A percentile compares a stretch with the other conserved stretches of the same genome.
Conservation (phyloP, 2,113 vertebrate species). For the Cheilinus undulatus region DNA sequence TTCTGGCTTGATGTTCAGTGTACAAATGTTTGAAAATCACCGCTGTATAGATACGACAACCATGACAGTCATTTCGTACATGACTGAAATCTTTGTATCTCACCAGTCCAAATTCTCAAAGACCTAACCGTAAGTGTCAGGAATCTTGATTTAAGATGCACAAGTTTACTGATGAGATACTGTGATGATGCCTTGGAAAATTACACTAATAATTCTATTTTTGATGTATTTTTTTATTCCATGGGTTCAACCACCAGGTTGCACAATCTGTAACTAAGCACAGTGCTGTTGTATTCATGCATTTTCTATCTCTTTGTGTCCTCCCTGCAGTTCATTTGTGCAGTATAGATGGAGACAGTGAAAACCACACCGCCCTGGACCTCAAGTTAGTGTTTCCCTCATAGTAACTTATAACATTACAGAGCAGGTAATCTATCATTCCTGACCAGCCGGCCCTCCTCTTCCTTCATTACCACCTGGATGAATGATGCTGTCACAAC, state of each 20-base stretch:
- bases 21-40: no score
- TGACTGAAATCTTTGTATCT: no score
- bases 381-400: conserved; percentile 89
- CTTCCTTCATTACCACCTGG: conserved; percentile 56
- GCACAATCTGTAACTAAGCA: neutral
- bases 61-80: no score
- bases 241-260: neutral
- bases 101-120: no score
- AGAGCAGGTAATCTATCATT: conserved; percentile 67
- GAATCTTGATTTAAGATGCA: no score
- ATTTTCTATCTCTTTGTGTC: conserved; percentile 21
- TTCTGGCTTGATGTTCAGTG: no score
- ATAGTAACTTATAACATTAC: conserved; percentile 78
- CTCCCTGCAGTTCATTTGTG: conserved; percentile 89
- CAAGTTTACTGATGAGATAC: no score
- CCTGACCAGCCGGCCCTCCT: conserved; percentile 33
- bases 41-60: no score
- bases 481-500: conserved; percentile 63
- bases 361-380: conserved; percentile 92
- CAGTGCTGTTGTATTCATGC: conserved; percentile 1
- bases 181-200: no score
- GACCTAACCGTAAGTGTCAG: no score
- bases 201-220: neutral
- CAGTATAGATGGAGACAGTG: conserved; percentile 91
- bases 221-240: neutral